phyloP scores from a whole-genome alignment of 2,113 vertebrate genomes.

The Chaetura pelagica region DNA sequence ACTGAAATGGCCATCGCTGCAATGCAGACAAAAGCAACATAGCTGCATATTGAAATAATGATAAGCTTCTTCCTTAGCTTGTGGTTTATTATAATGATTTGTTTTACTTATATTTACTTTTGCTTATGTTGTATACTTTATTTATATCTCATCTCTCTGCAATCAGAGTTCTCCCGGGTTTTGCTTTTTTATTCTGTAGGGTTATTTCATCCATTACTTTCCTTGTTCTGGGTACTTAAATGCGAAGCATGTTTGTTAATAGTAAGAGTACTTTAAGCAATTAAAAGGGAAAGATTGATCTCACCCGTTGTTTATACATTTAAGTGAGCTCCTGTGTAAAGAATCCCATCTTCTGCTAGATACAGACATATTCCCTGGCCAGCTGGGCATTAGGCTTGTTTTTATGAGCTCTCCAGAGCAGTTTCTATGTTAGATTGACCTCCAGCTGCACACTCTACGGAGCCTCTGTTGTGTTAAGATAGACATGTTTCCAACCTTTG shows the following conservation, averaged over 20 bases:
- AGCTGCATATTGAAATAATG: not conserved
- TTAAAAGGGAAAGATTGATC: not conserved
- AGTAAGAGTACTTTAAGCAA: not conserved
- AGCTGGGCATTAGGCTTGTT: not conserved
- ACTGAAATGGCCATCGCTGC: not conserved
- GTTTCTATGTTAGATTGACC: not conserved
- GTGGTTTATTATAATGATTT: not conserved
- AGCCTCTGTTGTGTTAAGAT: not conserved
- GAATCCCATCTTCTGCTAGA: not conserved
- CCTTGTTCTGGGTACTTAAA: not conserved
- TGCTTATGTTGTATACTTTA: not conserved
- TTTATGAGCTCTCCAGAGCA: not conserved
- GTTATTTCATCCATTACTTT: not conserved
- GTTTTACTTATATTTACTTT: not conserved
- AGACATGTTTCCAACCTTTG: fast-evolving
- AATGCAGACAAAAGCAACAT: not conserved
- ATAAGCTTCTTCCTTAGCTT: not conserved
- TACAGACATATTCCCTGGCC: not conserved
- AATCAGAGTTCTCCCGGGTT: not conserved
- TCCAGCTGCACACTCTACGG: not conserved
- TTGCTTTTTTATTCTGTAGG: not conserved
- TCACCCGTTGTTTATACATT: not conserved
- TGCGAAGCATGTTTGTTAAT: not conserved
- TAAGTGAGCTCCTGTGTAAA: not conserved
- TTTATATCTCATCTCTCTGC: not conserved